Percentiles rank a stretch among this genome's conserved stretches.
These are phyloP conservation scores for Sciurus carolinensis DNA, from an alignment of 2,797 vertebrate species.

Conservation along the genomic window DNA sequence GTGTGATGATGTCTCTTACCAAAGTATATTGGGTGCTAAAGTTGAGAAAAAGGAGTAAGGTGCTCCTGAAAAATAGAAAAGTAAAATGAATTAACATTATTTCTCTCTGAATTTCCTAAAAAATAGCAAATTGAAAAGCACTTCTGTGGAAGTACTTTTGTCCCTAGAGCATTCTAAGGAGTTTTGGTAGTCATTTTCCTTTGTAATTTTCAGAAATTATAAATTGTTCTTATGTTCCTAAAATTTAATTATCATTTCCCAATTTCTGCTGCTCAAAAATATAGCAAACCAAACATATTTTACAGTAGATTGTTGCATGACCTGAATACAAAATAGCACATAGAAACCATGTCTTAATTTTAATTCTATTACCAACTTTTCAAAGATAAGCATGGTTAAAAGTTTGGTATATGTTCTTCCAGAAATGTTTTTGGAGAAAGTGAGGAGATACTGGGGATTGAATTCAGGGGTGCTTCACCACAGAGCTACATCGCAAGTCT, in stretches of 20 bases:
- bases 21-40: background rate
- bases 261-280: constrained; percentile 4
- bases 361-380: background rate
- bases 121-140: background rate
- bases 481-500: no score
- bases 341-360: background rate
- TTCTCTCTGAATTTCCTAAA: background rate
- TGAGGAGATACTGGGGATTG: no score
- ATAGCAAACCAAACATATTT: background rate
- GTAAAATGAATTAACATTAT: background rate
- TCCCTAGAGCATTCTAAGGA: background rate
- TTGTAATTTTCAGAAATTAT: background rate
- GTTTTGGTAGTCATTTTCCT: background rate
- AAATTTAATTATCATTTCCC: background rate
- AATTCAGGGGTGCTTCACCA: no score
- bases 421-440: no score
- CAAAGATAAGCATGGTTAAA: background rate
- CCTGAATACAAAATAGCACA: background rate
- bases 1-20: background rate
- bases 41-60: background rate
- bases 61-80: background rate
- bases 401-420: background rate
- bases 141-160: background rate
- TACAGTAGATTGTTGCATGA: background rate
- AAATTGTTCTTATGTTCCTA: background rate